Conservation (phyloP, 2,113 vertebrate genomes). For the Hemicordylus capensis region DNA sequence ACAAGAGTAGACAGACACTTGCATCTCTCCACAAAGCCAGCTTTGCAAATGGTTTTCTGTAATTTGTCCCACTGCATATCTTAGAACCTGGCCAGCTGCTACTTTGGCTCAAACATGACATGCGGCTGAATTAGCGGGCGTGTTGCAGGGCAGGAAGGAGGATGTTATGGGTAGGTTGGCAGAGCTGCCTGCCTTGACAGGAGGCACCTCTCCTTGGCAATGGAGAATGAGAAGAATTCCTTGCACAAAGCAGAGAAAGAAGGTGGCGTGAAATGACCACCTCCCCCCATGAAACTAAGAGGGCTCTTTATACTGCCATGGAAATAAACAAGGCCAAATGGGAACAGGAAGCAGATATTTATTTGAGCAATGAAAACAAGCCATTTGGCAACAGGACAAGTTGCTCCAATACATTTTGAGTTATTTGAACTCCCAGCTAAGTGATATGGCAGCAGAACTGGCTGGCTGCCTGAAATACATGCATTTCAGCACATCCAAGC, state of each 20-base stretch:
- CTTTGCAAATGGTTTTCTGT: slow-evolving; percentile 59
- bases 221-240: slow-evolving; percentile 50
- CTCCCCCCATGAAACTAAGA: slow-evolving; percentile 14
- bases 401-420: slow-evolving; percentile 13
- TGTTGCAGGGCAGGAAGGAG: slow-evolving; percentile 59
- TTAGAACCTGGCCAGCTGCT: slow-evolving; percentile 52
- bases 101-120: slow-evolving; percentile 49
- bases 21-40: not conserved
- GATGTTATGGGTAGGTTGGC: slow-evolving; percentile 59
- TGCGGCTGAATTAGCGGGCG: slow-evolving; percentile 58
- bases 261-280: slow-evolving; percentile 9
- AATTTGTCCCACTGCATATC: slow-evolving; percentile 56
- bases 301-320: not conserved
- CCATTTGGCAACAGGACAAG: slow-evolving; percentile 29
- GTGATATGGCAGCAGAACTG: slow-evolving; percentile 33
- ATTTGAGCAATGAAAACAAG: slow-evolving; percentile 27
- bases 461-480: slow-evolving; percentile 38
- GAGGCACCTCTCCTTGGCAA: slow-evolving; percentile 54
- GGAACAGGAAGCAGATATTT: slow-evolving; percentile 27
- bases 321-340: slow-evolving; percentile 27
- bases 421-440: not conserved
- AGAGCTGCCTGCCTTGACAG: slow-evolving; percentile 36
- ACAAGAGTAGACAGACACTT: not conserved
- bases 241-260: slow-evolving; percentile 30
- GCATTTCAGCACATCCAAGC: slow-evolving; percentile 35